A percentile compares a stretch with the other conserved stretches of the same genome.
Evolutionary conservation across 1,140 invertebrate species (phyloP).

Genomic region (Teleopsis dalmanni): DNA sequence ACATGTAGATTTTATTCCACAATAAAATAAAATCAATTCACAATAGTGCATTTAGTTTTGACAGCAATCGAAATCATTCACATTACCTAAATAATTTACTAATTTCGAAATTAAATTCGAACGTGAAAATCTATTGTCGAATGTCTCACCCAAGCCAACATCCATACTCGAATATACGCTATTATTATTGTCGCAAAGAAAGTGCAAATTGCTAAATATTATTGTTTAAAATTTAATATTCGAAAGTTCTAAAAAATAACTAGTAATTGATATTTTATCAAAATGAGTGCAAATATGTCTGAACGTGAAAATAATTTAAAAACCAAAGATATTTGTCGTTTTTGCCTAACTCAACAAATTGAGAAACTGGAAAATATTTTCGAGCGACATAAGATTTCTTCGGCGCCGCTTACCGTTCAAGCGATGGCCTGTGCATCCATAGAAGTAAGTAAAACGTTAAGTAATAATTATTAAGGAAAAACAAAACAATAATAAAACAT

Average conservation of each 20-base stretch:
- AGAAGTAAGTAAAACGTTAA: conserved; percentile 59
- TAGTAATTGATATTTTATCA: not conserved
- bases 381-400: conserved; percentile 50
- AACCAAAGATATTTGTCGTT: conserved; percentile 58
- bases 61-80: no score
- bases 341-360: conserved; percentile 54
- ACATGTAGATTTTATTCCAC: no score
- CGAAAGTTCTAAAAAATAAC: not conserved
- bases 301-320: conserved; percentile 19
- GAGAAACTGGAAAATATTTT: conserved; percentile 59
- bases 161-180: no score
- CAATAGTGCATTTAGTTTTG: no score
- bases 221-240: not conserved
- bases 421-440: conserved; percentile 67
- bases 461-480: no score
- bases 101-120: no score
- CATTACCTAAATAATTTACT: no score
- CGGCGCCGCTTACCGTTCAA: conserved; percentile 60
- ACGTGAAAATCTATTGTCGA: no score
- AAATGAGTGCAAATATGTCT: conserved; percentile 6
- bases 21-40: no score
- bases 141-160: conserved; percentile 6
- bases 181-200: conserved; percentile 1
- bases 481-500: no score
- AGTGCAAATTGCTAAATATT: not conserved